phyloP scores from a whole-genome alignment of 2,888 invertebrate genomes.

The Perizoma flavofasciatum region DNA sequence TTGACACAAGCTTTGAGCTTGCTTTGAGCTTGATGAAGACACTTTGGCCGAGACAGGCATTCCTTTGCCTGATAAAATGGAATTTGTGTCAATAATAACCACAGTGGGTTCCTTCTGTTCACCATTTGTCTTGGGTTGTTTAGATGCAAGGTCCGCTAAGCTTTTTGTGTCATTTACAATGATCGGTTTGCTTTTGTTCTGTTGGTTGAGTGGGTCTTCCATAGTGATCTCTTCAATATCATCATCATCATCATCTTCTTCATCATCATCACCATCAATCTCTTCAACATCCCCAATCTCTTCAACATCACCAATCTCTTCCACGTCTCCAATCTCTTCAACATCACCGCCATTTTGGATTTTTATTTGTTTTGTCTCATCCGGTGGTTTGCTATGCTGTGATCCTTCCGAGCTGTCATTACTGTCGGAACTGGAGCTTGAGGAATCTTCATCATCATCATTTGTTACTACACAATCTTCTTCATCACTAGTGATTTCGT shows the following conservation, averaged over 20 bases:
- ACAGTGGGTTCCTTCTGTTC: constrained; percentile 89
- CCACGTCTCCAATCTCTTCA: constrained; percentile 67
- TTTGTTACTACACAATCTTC: constrained; percentile 83
- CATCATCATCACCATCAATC: constrained; percentile 78
- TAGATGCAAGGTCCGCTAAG: constrained; percentile 87
- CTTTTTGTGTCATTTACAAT: constrained; percentile 90
- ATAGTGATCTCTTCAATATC: constrained; percentile 83
- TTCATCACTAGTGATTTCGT: constrained; percentile 81
- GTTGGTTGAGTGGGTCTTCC: constrained; percentile 86
- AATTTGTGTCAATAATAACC: constrained; percentile 94
- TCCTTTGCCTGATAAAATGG: constrained; percentile 77
- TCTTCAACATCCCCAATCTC: constrained; percentile 64
- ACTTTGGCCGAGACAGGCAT: constrained; percentile 42
- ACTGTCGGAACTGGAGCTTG: constrained; percentile 82
- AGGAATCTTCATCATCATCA: constrained; percentile 77
- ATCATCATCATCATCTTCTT: constrained; percentile 72
- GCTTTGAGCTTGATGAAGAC: constrained; percentile 48
- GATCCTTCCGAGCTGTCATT: constrained; percentile 85
- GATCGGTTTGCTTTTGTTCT: constrained; percentile 76
- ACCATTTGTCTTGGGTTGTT: constrained; percentile 71
- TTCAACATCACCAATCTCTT: constrained; percentile 49
- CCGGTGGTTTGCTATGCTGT: constrained; percentile 71
- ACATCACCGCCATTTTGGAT: constrained; percentile 79
- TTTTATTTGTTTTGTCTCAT: constrained; percentile 81
- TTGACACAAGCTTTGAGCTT: constrained; percentile 74